phyloP scores from a whole-genome alignment of 2,113 vertebrate genomes.

The Miniopterus natalensis region DNA sequence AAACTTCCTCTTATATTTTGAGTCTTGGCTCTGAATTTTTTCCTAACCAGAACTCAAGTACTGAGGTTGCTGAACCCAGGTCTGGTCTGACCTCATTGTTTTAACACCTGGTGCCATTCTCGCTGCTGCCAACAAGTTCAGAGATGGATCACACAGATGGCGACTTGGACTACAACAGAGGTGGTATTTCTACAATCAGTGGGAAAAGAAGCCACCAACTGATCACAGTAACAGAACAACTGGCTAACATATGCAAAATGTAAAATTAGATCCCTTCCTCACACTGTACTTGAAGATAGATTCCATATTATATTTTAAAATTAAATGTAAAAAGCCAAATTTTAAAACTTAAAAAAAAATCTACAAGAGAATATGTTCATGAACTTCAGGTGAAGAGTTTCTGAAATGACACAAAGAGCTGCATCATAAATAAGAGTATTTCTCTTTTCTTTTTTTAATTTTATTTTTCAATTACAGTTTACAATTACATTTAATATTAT shows the following conservation, averaged over 20 bases:
- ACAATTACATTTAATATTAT: background rate
- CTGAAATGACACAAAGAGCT: background rate
- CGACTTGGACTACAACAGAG: too few relatives aligned
- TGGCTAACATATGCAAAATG: background rate
- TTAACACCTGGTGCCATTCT: too few relatives aligned
- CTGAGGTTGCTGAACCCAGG: too few relatives aligned
- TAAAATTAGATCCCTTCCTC: background rate
- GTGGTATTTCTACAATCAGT: background rate
- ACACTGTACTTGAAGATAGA: background rate
- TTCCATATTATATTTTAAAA: background rate
- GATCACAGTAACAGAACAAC: background rate
- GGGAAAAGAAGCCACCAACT: background rate
- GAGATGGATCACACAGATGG: background rate
- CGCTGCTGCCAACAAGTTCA: too few relatives aligned
- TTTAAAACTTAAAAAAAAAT: background rate
- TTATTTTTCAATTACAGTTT: background rate
- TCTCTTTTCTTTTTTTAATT: background rate
- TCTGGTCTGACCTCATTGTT: too few relatives aligned
- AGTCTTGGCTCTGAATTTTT: too few relatives aligned
- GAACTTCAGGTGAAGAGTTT: background rate
- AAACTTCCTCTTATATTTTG: too few relatives aligned
- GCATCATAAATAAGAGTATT: background rate
- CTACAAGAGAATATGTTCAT: background rate
- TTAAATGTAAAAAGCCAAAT: background rate
- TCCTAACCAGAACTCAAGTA: too few relatives aligned